These are phyloP conservation scores for Pao palembangensis DNA, from an alignment of 2,113 vertebrate genomes.

Conservation along the genomic window DNA sequence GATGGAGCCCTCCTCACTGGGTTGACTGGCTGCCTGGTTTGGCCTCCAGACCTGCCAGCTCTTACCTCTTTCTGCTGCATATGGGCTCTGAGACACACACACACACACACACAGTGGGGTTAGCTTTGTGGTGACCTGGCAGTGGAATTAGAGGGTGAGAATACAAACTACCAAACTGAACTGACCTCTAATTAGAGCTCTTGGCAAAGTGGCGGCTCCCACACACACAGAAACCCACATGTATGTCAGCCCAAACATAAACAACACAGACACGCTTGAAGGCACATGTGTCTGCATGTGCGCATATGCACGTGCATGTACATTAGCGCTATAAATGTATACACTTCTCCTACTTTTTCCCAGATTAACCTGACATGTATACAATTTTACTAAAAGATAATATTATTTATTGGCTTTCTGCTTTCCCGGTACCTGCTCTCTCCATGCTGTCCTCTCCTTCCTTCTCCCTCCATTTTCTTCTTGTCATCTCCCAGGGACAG, in stretches of 20 bases:
- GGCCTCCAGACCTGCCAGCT: constrained; percentile 52
- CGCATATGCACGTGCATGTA: background rate
- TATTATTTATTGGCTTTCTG: constrained; percentile 18
- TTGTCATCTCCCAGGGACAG: constrained; percentile 60
- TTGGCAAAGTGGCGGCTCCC: constrained; percentile 74
- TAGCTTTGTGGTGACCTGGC: constrained; percentile 54
- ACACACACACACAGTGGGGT: constrained; percentile 15
- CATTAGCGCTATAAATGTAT: too few relatives aligned
- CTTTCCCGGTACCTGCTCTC: constrained; percentile 29
- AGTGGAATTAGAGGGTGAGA: constrained; percentile 57
- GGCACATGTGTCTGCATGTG: too few relatives aligned
- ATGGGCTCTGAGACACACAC: constrained; percentile 48
- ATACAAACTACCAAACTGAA: constrained; percentile 64
- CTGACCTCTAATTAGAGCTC: constrained; percentile 80
- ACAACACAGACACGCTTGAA: constrained; percentile 19
- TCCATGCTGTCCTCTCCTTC: constrained; percentile 20
- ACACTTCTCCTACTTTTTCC: background rate
- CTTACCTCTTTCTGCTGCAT: constrained; percentile 58
- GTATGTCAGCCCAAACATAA: constrained; percentile 17
- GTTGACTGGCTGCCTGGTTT: constrained; percentile 46
- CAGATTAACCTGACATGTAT: background rate
- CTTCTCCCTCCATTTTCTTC: constrained; percentile 49
- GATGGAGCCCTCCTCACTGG: constrained; percentile 50
- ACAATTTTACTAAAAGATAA: background rate
- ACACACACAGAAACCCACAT: constrained; percentile 33